Conservation (phyloP, 2,797 vertebrate genomes). For the Pelochelys cantorii region DNA sequence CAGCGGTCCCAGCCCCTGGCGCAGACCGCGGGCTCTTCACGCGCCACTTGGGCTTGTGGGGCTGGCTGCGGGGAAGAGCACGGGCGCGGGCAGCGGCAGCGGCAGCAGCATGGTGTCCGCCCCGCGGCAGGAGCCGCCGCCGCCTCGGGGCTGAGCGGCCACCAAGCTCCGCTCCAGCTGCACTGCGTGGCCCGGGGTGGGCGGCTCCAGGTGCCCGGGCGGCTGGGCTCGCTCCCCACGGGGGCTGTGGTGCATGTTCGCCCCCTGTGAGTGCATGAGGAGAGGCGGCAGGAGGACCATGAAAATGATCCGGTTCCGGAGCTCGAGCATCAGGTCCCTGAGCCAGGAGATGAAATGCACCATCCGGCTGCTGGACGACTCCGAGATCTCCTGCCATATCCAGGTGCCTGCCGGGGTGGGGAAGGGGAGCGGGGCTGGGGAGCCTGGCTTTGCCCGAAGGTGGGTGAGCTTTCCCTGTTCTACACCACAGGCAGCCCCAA, state of each 20-base stretch:
- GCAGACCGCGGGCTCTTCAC: neutral
- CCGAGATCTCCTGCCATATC: constrained; percentile 94
- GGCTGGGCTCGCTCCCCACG: constrained; percentile 1
- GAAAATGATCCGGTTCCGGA: constrained; percentile 98
- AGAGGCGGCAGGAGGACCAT: constrained; percentile 78
- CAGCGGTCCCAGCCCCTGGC: neutral
- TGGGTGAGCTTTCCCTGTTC: neutral
- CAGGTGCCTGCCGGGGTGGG: constrained; percentile 84
- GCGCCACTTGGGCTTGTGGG: neutral
- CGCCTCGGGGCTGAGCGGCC: neutral
- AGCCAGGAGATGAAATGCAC: constrained; percentile 94
- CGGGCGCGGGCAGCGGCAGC: constrained; percentile 14
- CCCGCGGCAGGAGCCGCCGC: constrained; percentile 17
- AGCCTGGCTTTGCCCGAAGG: neutral
- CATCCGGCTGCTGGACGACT: constrained; percentile 94
- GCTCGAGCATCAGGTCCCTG: constrained; percentile 94
- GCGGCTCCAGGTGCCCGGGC: constrained; percentile 1
- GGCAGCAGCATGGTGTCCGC: constrained; percentile 12
- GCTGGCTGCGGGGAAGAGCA: constrained; percentile 30
- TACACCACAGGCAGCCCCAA: neutral
- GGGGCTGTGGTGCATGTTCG: constrained; percentile 79
- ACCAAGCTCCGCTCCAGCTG: constrained; percentile 7
- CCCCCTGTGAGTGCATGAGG: constrained; percentile 78
- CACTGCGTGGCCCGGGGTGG: neutral
- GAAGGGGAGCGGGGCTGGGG: neutral